Base-by-base conservation (phyloP, 2,797 vertebrate species). In the Merluccius polli region DNA sequence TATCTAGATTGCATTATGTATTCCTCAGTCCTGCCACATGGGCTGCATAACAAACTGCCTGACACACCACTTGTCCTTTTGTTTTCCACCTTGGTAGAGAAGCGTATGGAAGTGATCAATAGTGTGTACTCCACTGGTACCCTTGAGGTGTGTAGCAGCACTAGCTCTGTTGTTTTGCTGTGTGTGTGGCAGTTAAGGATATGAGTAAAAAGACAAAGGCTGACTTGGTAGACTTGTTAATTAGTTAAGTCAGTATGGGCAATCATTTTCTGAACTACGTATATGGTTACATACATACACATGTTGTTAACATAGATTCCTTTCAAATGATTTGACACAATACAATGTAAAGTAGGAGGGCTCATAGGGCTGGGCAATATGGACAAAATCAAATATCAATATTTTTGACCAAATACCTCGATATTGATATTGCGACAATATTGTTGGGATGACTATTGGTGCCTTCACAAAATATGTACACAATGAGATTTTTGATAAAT, bases 1-100 rank as follows among this genome's bases (percentile, higher is more conserved):
- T 84, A 86, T 89, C 79, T 86, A 82, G 87, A 91, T 91, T 83
- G 88, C 90, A 92, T 91, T 82, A 91, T 91, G 83, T 86, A 89
- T 87, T 91, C 88, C 76, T 80, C 83, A 76, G 84, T 77, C 75
- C 69, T 76, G 21, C 85, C 85, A 84, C 86, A 88, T 79, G 87
- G 79, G 87, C 88, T 87, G 88, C 87, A 89, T 88, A 83, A 90
- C 83, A 88, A 87, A 83, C 84, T 80, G 83, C 81, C 73, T 75
- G 82, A 72, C 79, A 74, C 82, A 82, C 73, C 80, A 72, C 63
- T 36, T 83, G 81, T 83, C 80, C 81, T 85, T 87, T 86, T 87
- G 81, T 86, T 81, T 81, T 78, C 73, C 78, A 73, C 71, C 69
- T 76, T 75, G 69, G 81, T 4, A 78, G 72, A 83, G 69, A 71